These are phyloP conservation scores for Stratiolaelaps scimitus DNA, from an alignment of 1,140 invertebrate species.

Conservation along the genomic window DNA sequence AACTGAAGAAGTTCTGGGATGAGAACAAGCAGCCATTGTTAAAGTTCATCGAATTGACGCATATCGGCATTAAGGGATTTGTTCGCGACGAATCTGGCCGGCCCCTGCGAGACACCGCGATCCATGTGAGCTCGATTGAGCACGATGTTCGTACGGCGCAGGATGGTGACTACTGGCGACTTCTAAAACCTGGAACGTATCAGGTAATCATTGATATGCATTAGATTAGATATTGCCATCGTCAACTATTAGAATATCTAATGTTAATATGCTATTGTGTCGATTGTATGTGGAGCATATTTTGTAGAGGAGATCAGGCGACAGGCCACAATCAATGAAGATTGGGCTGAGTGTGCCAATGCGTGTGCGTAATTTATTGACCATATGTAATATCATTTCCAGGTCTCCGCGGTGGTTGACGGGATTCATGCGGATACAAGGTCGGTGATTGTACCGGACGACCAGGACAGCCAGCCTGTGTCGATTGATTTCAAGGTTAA, in stretches of 20 bases:
- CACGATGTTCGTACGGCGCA: conserved; percentile 55
- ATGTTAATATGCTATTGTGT: neutral
- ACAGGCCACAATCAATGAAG: neutral
- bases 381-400: no score
- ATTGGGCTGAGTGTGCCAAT: neutral
- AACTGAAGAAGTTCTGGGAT: conserved; percentile 69
- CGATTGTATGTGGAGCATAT: no score
- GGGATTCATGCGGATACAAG: conserved; percentile 52
- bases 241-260: neutral
- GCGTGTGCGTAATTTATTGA: neutral
- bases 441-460: conserved; percentile 50
- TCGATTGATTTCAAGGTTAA: conserved; percentile 63
- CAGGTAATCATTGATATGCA: conserved; percentile 48
- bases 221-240: neutral
- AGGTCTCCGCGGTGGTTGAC: conserved; percentile 39
- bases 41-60: conserved; percentile 63
- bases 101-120: conserved; percentile 57
- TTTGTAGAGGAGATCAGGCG: no score
- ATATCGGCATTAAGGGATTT: conserved; percentile 49
- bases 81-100: conserved; percentile 61
- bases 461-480: conserved; percentile 45
- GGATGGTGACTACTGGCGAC: conserved; percentile 82
- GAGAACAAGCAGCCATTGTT: conserved; percentile 75
- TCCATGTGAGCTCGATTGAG: conserved; percentile 56
- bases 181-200: conserved; percentile 75